Percentiles rank a stretch among this genome's conserved stretches.
phyloP scores from a whole-genome alignment of 2,888 invertebrate species.

The Yponomeuta evonymella region DNA sequence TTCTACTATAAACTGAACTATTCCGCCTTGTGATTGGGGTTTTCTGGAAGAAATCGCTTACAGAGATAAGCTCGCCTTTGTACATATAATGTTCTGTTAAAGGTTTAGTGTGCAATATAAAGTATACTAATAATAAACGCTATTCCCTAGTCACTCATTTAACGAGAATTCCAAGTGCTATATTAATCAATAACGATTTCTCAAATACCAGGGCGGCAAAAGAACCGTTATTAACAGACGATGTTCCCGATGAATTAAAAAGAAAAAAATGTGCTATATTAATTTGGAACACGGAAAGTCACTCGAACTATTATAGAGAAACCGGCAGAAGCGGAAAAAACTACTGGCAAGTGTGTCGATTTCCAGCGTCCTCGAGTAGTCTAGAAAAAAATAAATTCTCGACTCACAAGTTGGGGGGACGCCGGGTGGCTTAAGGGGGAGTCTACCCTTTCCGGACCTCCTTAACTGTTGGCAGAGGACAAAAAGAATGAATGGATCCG shows the following conservation, averaged over 20 bases:
- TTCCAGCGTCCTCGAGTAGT: slow-evolving; percentile 67
- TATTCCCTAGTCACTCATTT: too few species aligned
- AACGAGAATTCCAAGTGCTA: too few species aligned
- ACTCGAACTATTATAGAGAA: slow-evolving; percentile 63
- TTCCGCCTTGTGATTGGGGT: too few species aligned
- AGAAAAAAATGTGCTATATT: slow-evolving; percentile 25
- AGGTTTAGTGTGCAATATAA: too few species aligned
- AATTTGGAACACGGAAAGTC: slow-evolving; percentile 51
- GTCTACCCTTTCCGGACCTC: slow-evolving; percentile 55
- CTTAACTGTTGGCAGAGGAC: slow-evolving; percentile 71
- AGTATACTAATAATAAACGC: too few species aligned
- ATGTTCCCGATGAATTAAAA: neutral
- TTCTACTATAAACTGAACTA: too few species aligned
- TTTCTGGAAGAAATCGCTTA: too few species aligned
- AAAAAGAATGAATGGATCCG: slow-evolving; percentile 76
- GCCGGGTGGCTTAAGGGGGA: slow-evolving; percentile 18
- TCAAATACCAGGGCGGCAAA: too few species aligned
- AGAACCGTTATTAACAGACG: neutral
- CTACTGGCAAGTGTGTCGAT: slow-evolving; percentile 74
- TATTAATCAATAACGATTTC: too few species aligned
- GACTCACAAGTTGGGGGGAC: slow-evolving; percentile 56
- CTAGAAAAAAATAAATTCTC: slow-evolving; percentile 72
- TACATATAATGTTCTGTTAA: too few species aligned
- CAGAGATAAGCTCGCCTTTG: too few species aligned
- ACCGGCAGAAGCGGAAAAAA: slow-evolving; percentile 55